Conservation (phyloP, 2,113 vertebrate species). For the Petaurus breviceps region DNA sequence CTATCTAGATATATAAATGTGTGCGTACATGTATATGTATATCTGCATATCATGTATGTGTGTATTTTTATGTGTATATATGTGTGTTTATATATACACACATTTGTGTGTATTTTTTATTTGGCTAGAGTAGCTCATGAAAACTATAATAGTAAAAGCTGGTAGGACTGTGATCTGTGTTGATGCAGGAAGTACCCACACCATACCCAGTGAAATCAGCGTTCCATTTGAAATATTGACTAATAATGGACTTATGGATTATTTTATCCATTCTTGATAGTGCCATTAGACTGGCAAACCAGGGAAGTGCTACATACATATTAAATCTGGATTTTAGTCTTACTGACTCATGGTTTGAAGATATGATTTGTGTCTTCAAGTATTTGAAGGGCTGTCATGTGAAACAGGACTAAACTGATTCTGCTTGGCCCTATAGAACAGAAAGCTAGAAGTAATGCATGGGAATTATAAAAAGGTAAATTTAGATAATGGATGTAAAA, state of each 20-base stretch:
- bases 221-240: neutral
- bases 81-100: too few relatives aligned
- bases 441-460: neutral
- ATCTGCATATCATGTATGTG: too few relatives aligned
- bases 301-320: neutral
- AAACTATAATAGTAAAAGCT: neutral
- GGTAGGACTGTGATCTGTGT: neutral
- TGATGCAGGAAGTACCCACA: neutral
- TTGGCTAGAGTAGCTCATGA: neutral
- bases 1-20: too few relatives aligned
- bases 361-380: neutral
- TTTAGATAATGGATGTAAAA: neutral
- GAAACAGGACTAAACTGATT: neutral
- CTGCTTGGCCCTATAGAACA: neutral
- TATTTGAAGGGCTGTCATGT: neutral
- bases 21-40: too few relatives aligned
- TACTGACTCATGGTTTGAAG: neutral
- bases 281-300: neutral
- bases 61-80: too few relatives aligned
- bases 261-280: neutral
- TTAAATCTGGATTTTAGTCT: neutral
- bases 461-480: neutral
- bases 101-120: neutral
- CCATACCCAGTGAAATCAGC: neutral
- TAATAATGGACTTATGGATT: neutral